These are phyloP conservation scores for Drosophila rellima DNA, from an alignment of 2,888 invertebrate species.

Conservation along the genomic window DNA sequence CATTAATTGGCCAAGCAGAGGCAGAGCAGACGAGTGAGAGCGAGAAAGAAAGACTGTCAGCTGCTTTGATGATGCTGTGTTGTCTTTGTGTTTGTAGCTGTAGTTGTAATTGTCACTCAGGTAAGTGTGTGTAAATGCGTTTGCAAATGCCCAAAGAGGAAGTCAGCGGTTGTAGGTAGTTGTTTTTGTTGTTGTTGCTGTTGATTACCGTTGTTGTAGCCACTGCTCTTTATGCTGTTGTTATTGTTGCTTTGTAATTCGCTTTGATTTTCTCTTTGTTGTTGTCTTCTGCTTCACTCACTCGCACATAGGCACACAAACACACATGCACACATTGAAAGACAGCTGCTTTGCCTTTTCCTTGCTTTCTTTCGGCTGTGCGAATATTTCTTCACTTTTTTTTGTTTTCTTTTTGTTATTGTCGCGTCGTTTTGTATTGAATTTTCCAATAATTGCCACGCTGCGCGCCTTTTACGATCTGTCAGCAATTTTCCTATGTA, in stretches of 20 bases:
- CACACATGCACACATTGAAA: conserved; percentile 34
- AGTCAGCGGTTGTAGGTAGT: conserved; percentile 52
- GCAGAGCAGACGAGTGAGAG: conserved; percentile 16
- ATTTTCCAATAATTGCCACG: conserved; percentile 67
- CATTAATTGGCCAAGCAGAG: conserved; percentile 42
- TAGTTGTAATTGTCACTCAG: conserved; percentile 35
- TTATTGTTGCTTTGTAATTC: conserved; percentile 39
- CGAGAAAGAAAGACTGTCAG: conserved; percentile 39
- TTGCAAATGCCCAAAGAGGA: conserved; percentile 62
- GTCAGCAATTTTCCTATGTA: conserved; percentile 63
- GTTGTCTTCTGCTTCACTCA: conserved; percentile 35
- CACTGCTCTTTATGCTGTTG: conserved; percentile 15
- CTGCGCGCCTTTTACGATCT: conserved; percentile 57
- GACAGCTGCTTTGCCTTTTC: conserved; percentile 53
- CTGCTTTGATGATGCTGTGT: conserved; percentile 47
- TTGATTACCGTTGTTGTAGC: conserved; percentile 37
- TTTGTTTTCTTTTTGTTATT: conserved; percentile 47
- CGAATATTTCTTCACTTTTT: conserved; percentile 13
- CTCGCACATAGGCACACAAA: conserved; percentile 33
- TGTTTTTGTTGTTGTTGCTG: conserved; percentile 13
- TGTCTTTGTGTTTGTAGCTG: conserved; percentile 13
- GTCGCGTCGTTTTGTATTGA: conserved; percentile 68
- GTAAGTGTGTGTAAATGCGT: conserved; percentile 51
- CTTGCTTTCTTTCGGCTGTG: conserved; percentile 34
- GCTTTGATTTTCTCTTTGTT: conserved; percentile 41